A percentile compares a stretch with the other conserved stretches of the same genome.
Conservation (phyloP, 2,797 vertebrate species). For the Syncerus caffer region DNA sequence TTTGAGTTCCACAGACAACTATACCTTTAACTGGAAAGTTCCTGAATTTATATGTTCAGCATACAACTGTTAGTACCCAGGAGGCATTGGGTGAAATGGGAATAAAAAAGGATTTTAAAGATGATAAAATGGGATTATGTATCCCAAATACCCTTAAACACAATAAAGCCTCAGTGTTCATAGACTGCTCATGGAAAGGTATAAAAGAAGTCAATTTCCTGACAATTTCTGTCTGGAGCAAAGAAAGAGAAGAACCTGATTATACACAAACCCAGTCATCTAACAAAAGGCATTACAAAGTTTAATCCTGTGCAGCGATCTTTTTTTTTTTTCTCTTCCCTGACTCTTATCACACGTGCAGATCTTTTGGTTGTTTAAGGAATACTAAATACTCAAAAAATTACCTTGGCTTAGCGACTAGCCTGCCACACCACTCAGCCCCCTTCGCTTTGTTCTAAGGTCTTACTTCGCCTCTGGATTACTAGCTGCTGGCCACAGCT, state of each 20-base stretch:
- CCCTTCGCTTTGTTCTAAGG: background rate
- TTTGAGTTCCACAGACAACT: background rate
- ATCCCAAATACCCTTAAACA: background rate
- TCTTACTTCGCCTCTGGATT: too few species aligned
- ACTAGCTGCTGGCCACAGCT: background rate
- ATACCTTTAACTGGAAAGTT: background rate
- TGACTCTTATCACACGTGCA: background rate
- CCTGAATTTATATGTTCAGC: background rate
- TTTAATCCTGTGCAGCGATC: background rate
- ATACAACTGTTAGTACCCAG: background rate
- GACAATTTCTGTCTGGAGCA: background rate
- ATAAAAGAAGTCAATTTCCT: background rate
- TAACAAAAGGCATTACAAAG: background rate
- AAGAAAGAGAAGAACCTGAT: background rate
- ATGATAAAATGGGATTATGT: background rate
- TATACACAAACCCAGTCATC: background rate
- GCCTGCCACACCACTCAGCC: accelerated
- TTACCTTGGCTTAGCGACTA: background rate
- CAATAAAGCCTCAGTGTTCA: background rate
- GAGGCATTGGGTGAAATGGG: background rate
- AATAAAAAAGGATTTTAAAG: background rate
- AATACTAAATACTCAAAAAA: background rate
- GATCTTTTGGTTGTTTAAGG: background rate
- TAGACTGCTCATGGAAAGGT: background rate
- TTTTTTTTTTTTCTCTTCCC: background rate